Base-by-base conservation (phyloP, 2,797 vertebrate species). In the Thunnus albacares region DNA sequence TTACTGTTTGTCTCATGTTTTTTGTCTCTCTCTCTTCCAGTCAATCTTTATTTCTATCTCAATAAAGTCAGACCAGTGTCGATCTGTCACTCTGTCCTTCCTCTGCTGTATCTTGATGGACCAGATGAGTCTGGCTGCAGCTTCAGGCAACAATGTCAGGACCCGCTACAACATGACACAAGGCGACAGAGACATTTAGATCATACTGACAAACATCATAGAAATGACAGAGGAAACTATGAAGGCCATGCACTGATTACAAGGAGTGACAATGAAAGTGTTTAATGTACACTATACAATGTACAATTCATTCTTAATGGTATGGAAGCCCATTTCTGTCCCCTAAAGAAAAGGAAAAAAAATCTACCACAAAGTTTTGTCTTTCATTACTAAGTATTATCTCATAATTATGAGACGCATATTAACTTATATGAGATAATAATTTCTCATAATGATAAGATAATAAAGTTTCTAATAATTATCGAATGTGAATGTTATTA, bases 121-220 rank as follows among this genome's bases (percentile, higher is more conserved):
- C 71, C 86, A 78, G 77, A 71, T 51, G 62, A 66, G 75, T 85
- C 67, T 84, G 89, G 80, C 86, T 85, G 84, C 82, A 83, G 80
- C 38, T 57, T 61, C 58, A 79, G 76, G 80, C 71, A 43, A 61
- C 81, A 18, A 3, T 3, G 30, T 57, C 35, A 59, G 71, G 58
- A 75, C 18, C 43, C 20, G 12, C 15, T 11, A 38, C 47, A 24
- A n/a, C 22, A 57, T 15, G 55, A 56, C 65, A 70, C 67, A 43
- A 3, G 6, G 35, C 20, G 33, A 17, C 18, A 41, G 30, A 3
- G 6, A 60, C n/a, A 14, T 28, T 30, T 38, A 65, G 45, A 26
- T 2, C 15, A 57, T 13, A 33, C 1, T 3, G 28, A 28, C n/a
- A 12, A 6, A 38, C 57, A 35, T 14, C 15, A 15, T 20, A 1